Percentiles rank a stretch among this genome's conserved stretches.
These are phyloP conservation scores for Ornithorhynchus anatinus DNA, from an alignment of 2,113 vertebrate genomes.

Conservation along the genomic window DNA sequence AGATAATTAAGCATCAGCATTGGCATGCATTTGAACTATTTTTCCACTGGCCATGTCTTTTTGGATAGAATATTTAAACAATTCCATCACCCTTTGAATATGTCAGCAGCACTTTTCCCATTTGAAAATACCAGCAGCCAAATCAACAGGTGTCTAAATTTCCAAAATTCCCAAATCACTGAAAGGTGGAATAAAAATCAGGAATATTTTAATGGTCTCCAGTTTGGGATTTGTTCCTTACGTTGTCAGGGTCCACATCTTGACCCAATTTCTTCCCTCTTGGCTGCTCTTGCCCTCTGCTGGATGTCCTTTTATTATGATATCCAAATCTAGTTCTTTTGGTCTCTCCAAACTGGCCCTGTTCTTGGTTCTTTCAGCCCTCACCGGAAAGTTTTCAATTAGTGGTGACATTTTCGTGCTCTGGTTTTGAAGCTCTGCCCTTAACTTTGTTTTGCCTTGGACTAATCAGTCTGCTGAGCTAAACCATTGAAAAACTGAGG, in stretches of 20 bases:
- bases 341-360: background rate
- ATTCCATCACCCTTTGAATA: background rate
- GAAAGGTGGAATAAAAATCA: no score
- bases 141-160: no score
- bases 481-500: background rate
- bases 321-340: background rate
- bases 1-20: no score
- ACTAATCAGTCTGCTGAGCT: constrained; percentile 11
- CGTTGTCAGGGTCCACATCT: background rate
- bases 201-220: background rate
- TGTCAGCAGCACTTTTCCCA: background rate
- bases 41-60: no score
- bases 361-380: background rate
- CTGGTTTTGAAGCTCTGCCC: background rate
- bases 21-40: no score
- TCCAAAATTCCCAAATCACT: no score
- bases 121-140: no score
- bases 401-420: background rate
- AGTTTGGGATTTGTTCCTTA: background rate
- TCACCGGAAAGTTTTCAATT: background rate
- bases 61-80: no score
- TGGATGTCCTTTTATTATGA: background rate
- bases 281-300: no score
- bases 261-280: no score
- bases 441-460: background rate